phyloP scores from a whole-genome alignment of 2,888 invertebrate genomes.

The Yponomeuta sedellus region DNA sequence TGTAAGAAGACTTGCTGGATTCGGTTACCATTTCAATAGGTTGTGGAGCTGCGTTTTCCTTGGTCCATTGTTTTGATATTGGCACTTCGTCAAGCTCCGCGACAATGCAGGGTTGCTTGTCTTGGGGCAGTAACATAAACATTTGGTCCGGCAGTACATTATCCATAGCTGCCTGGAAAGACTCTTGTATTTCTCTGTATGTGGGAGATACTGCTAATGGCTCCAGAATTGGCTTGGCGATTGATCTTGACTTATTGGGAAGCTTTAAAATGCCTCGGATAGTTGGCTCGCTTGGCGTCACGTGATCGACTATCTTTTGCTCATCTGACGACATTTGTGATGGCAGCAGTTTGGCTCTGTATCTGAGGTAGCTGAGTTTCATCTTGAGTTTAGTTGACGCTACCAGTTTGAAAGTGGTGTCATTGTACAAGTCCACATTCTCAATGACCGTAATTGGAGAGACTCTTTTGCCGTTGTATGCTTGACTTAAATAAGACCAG shows the following conservation, averaged over 20 bases:
- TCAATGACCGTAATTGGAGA: slow-evolving; percentile 28
- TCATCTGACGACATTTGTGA: neutral
- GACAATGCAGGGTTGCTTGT: neutral
- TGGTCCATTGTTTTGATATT: neutral
- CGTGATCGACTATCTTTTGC: too few relatives aligned
- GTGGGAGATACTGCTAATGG: neutral
- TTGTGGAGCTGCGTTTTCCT: neutral
- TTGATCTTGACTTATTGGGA: neutral
- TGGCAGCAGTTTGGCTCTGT: neutral
- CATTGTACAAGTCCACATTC: slow-evolving; percentile 32
- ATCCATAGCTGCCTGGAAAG: neutral
- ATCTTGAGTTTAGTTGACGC: slow-evolving; percentile 28
- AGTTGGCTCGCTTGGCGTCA: too few relatives aligned
- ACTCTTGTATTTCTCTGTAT: neutral
- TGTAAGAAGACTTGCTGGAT: neutral
- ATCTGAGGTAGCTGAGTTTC: slow-evolving; percentile 8
- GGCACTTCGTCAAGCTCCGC: neutral
- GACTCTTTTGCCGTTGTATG: neutral
- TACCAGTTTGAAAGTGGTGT: slow-evolving; percentile 45
- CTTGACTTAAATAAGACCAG: slow-evolving; percentile 32
- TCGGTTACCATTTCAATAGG: neutral
- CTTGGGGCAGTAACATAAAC: neutral
- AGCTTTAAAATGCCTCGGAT: too few relatives aligned
- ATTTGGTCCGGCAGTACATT: neutral
- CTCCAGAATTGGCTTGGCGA: neutral